Conservation (phyloP, 2,797 vertebrate species). For the Craterocephalus amniculus region DNA sequence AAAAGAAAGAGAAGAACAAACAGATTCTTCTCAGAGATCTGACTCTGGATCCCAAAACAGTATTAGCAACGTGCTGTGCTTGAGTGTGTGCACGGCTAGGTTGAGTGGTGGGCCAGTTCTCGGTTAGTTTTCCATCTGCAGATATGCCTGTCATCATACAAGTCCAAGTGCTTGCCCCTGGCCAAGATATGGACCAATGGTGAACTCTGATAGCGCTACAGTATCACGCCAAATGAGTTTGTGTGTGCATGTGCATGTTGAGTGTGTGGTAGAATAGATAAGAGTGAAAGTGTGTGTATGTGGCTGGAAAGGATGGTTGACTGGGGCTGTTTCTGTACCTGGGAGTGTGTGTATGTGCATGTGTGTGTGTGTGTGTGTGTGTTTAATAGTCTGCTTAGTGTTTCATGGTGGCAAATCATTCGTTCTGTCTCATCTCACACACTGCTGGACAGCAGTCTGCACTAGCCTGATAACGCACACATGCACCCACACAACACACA, state of each 20-base stretch:
- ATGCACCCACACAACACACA: conserved; percentile 29
- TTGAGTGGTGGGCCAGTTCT: conserved; percentile 33
- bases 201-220: conserved; percentile 57
- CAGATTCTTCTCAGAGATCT: conserved; percentile 28
- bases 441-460: conserved; percentile 72
- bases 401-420: conserved; percentile 70
- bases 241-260: conserved; percentile 19
- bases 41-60: conserved; percentile 21
- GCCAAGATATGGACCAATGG: conserved; percentile 66
- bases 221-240: conserved; percentile 47
- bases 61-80: conserved; percentile 32
- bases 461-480: conserved; percentile 72
- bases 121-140: conserved; percentile 66
- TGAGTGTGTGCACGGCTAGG: conserved; percentile 43
- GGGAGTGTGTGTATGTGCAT: conserved; percentile 4
- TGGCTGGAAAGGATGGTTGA: conserved; percentile 15
- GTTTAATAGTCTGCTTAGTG: conserved; percentile 61
- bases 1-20: conserved; percentile 2
- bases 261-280: conserved; percentile 48
- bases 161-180: conserved; percentile 60
- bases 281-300: conserved; percentile 48
- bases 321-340: conserved; percentile 18
- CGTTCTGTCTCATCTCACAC: conserved; percentile 72
- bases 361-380: conserved; percentile 33
- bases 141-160: conserved; percentile 66